Percentiles rank a stretch among this genome's conserved stretches.
Evolutionary conservation across 1,140 invertebrate genomes (phyloP).

Genomic region (Antheraea pernyi): DNA sequence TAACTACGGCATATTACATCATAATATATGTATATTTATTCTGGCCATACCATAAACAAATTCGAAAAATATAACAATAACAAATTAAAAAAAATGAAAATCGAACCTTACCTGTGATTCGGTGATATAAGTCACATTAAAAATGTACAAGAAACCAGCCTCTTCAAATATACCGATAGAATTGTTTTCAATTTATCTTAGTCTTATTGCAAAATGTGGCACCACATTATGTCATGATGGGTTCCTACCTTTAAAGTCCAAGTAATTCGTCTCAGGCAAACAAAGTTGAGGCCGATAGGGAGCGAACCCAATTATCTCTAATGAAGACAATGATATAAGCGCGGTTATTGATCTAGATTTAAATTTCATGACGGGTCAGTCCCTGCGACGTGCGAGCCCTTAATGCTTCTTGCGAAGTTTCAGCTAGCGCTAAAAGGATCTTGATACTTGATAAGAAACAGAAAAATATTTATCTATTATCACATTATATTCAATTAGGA

Average conservation of each 20-base stretch:
- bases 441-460: slow-evolving; percentile 44
- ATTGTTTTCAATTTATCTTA: background rate
- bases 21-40: no score
- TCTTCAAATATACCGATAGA: background rate
- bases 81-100: no score
- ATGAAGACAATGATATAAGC: slow-evolving; percentile 80
- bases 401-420: slow-evolving; percentile 77
- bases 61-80: no score
- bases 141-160: background rate
- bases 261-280: slow-evolving; percentile 76
- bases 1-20: no score
- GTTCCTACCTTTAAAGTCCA: slow-evolving; percentile 21
- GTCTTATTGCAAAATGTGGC: background rate
- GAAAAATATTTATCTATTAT: background rate
- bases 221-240: background rate
- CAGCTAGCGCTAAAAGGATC: slow-evolving; percentile 22
- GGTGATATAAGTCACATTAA: background rate
- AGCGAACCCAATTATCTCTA: slow-evolving; percentile 77
- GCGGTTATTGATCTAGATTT: slow-evolving; percentile 79
- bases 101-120: no score
- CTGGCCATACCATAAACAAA: no score
- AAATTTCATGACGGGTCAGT: slow-evolving; percentile 79
- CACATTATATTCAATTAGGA: no score
- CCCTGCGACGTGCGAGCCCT: slow-evolving; percentile 71
- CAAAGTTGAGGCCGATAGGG: slow-evolving; percentile 71